Conservation (phyloP, 2,113 vertebrate genomes). For the Oryzias curvinotus region DNA sequence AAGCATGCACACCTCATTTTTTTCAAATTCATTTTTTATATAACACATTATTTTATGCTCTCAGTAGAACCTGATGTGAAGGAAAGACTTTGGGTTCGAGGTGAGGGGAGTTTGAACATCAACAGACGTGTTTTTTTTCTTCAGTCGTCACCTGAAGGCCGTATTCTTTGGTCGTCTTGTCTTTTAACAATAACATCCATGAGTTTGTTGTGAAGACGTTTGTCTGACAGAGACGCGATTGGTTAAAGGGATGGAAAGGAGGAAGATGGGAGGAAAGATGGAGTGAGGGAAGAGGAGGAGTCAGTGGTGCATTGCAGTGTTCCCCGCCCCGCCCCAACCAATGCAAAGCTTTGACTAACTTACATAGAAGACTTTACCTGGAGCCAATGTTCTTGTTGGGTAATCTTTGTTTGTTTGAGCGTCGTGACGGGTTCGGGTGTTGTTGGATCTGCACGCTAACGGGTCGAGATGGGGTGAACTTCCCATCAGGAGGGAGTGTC, state of each 20-base stretch:
- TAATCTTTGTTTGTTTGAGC: not conserved
- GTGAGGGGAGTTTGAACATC: too few relatives aligned
- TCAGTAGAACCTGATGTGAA: too few relatives aligned
- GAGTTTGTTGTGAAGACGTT: not conserved
- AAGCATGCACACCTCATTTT: too few relatives aligned
- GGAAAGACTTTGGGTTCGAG: too few relatives aligned
- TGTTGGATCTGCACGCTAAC: constrained; percentile 27
- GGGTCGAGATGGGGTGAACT: constrained; percentile 32
- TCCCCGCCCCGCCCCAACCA: constrained; percentile 26
- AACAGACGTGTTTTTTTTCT: too few relatives aligned
- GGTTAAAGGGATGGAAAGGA: constrained; percentile 1
- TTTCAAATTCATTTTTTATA: too few relatives aligned
- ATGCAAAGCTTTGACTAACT: not conserved
- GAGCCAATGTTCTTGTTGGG: not conserved
- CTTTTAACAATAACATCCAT: too few relatives aligned
- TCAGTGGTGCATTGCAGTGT: constrained; percentile 70
- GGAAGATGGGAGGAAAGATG: constrained; percentile 10
- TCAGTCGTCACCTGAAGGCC: too few relatives aligned
- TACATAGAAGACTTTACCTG: too few relatives aligned
- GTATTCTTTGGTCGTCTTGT: too few relatives aligned
- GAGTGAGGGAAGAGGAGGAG: constrained; percentile 30
- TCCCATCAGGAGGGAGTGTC: constrained; percentile 43
- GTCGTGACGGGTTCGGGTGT: too few relatives aligned
- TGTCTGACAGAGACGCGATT: not conserved
- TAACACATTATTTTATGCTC: too few relatives aligned